Conservation (phyloP, 2,113 vertebrate species). For the Barbus barbus region DNA sequence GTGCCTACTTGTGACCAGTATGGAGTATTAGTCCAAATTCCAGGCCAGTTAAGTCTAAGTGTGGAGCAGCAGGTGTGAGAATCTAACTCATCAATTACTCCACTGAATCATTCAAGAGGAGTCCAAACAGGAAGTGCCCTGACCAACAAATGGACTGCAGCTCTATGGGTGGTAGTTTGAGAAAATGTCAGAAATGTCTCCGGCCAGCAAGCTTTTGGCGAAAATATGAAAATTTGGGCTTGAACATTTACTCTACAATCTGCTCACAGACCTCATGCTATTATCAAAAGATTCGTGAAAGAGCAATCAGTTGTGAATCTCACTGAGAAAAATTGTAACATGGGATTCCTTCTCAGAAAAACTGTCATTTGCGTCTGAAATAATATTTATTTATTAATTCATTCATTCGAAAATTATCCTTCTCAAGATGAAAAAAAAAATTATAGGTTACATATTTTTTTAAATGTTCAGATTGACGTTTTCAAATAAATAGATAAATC, state of each 20-base stretch:
- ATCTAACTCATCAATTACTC: conserved; percentile 26
- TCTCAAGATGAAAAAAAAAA: no score
- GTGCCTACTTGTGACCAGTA: conserved; percentile 23
- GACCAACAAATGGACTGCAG: conserved; percentile 21
- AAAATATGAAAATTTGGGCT: not conserved
- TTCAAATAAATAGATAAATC: no score
- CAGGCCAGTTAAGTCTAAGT: not conserved
- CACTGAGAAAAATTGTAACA: not conserved
- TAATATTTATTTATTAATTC: not conserved
- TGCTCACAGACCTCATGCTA: not conserved
- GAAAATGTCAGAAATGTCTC: not conserved
- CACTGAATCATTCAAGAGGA: conserved; percentile 21
- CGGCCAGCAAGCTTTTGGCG: not conserved
- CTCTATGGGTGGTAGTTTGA: not conserved
- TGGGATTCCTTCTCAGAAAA: not conserved
- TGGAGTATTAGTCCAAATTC: conserved; percentile 10
- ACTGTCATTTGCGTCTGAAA: not conserved
- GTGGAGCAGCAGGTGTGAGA: conserved; percentile 32
- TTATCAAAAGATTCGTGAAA: not conserved
- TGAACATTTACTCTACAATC: not conserved
- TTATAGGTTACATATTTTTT: no score
- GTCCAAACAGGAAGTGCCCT: not conserved
- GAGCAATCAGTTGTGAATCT: not conserved
- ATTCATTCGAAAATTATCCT: no score
- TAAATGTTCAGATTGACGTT: no score